Evolutionary conservation across 2,888 invertebrate genomes (phyloP).

Genomic region (Sinodicranocentrus sp.): DNA sequence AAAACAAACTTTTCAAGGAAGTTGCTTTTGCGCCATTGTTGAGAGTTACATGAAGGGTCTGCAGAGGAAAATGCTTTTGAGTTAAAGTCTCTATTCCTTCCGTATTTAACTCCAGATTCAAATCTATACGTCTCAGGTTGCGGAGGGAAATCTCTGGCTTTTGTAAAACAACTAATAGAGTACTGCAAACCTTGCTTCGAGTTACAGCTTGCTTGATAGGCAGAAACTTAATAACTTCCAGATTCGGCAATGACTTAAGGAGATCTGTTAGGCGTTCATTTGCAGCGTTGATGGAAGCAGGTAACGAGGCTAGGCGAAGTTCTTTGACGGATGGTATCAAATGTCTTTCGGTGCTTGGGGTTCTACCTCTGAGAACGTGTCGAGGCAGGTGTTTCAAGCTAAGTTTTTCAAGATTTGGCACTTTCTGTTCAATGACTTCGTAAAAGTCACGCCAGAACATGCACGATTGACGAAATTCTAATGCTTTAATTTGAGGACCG

Average conservation of each 20-base stretch:
- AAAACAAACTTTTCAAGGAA: conserved; percentile 54
- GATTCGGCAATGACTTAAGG: conserved; percentile 56
- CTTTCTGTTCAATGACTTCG: conserved; percentile 22
- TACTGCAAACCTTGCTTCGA: conserved; percentile 38
- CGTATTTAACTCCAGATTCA: conserved; percentile 52
- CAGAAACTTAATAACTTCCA: conserved; percentile 58
- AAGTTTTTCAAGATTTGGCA: conserved; percentile 64
- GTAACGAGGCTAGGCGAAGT: conserved; percentile 53
- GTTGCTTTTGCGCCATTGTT: conserved; percentile 44
- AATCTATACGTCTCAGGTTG: conserved; percentile 43
- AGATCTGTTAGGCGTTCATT: conserved; percentile 57
- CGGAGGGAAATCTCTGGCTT: conserved; percentile 38
- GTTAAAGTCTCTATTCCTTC: conserved; percentile 49
- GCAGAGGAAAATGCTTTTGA: conserved; percentile 53
- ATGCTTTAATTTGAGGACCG: conserved; percentile 54
- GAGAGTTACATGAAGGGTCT: conserved; percentile 33
- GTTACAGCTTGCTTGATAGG: conserved; percentile 14
- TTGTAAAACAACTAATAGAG: conserved; percentile 43
- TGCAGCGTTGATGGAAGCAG: background rate
- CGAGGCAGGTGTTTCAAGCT: conserved; percentile 40
- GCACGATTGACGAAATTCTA: conserved; percentile 56
- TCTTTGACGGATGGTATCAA: conserved; percentile 50
- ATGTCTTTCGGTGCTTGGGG: background rate
- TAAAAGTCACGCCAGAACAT: conserved; percentile 55
- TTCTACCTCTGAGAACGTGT: conserved; percentile 14